phyloP scores from a whole-genome alignment of 2,797 vertebrate genomes.

The Natrix natrix region DNA sequence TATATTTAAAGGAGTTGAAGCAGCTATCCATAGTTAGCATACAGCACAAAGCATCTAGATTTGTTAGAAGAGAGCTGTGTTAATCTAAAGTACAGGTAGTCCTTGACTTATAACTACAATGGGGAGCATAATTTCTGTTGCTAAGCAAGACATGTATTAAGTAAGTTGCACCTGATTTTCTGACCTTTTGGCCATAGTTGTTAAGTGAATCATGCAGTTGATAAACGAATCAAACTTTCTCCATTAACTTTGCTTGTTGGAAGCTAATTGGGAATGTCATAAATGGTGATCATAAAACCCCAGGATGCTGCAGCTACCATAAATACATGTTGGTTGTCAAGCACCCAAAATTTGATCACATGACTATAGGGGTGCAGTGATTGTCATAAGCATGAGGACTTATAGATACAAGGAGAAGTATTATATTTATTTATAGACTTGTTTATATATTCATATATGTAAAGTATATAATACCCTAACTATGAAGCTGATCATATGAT shows the following conservation, averaged over 20 bases:
- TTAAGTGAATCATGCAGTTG: not conserved
- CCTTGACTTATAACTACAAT: not conserved
- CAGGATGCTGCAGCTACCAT: not conserved
- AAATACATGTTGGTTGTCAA: not conserved
- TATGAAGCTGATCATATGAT: not conserved
- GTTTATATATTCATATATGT: not conserved
- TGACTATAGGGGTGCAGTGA: not conserved
- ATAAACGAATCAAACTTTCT: not conserved
- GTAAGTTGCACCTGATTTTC: not conserved
- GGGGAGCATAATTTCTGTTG: not conserved
- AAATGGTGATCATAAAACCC: not conserved
- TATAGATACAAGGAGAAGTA: not conserved
- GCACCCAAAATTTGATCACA: not conserved
- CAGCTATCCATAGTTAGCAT: not conserved
- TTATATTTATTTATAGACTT: not conserved
- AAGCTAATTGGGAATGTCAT: not conserved
- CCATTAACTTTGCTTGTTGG: not conserved
- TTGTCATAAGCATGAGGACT: not conserved
- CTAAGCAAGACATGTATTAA: not conserved
- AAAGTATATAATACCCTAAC: not conserved
- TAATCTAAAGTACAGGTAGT: not conserved
- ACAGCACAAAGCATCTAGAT: not conserved
- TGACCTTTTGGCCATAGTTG: not conserved
- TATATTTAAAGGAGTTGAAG: not conserved
- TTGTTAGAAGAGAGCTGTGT: not conserved